phyloP scores from a whole-genome alignment of 1,140 invertebrate genomes.

The Psix sp. region DNA sequence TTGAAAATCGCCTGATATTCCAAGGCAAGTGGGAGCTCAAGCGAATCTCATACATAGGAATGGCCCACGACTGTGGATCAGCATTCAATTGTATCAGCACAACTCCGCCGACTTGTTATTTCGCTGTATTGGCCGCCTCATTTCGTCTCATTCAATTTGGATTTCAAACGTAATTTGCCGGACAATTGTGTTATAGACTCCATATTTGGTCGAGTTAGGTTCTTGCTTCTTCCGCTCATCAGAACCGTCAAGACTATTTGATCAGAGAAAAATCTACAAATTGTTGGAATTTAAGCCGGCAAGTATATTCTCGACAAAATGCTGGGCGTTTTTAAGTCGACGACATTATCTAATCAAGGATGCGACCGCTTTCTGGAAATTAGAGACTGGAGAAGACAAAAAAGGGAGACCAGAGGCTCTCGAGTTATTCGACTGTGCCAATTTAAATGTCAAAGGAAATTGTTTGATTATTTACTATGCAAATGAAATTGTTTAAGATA shows the following conservation, averaged over 20 bases:
- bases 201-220: neutral
- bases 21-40: slow-evolving; percentile 53
- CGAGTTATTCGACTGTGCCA: slow-evolving; percentile 58
- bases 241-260: too few relatives aligned
- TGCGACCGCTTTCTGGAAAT: slow-evolving; percentile 51
- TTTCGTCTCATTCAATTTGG: slow-evolving; percentile 39
- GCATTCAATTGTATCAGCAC: slow-evolving; percentile 65
- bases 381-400: slow-evolving; percentile 50
- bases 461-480: slow-evolving; percentile 76
- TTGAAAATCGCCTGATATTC: slow-evolving; percentile 36
- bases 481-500: slow-evolving; percentile 76
- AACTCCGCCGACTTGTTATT: slow-evolving; percentile 11
- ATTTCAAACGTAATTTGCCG: slow-evolving; percentile 25
- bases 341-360: too few relatives aligned
- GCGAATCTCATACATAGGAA: slow-evolving; percentile 70
- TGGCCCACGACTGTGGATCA: slow-evolving; percentile 57
- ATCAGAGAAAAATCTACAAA: too few relatives aligned
- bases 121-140: slow-evolving; percentile 7
- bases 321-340: too few relatives aligned
- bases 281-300: too few relatives aligned
- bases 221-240: too few relatives aligned
- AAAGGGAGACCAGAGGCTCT: slow-evolving; percentile 36
- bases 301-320: too few relatives aligned
- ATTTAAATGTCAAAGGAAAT: slow-evolving; percentile 76
- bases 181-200: slow-evolving; percentile 14